Percentiles rank a stretch among this genome's conserved stretches.
These are phyloP conservation scores for Nyctibius bracteatus DNA, from an alignment of 2,113 vertebrate genomes.

Conservation along the genomic window DNA sequence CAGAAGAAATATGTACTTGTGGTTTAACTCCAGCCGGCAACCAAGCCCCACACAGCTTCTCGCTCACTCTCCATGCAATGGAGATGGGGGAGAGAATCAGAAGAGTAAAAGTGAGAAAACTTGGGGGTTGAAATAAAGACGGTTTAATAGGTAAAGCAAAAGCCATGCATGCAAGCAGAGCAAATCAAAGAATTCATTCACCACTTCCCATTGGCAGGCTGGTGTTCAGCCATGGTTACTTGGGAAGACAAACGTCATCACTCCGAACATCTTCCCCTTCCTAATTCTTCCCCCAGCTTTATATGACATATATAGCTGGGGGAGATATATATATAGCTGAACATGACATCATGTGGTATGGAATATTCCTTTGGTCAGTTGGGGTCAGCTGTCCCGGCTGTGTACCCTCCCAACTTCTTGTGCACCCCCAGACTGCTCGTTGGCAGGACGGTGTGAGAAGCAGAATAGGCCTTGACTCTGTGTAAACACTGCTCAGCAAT, in stretches of 20 bases:
- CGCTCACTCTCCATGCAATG: not conserved
- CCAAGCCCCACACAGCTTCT: not conserved
- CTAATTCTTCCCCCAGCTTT: not conserved
- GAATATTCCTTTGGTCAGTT: not conserved
- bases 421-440: not conserved
- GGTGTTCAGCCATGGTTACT: not conserved
- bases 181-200: not conserved
- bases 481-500: not conserved
- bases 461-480: not conserved
- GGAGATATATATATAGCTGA: no score
- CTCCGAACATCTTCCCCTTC: not conserved
- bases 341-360: not conserved
- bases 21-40: not conserved
- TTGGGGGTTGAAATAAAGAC: not conserved
- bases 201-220: not conserved
- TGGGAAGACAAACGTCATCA: not conserved
- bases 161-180: not conserved
- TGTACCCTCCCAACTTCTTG: not conserved
- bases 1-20: not conserved
- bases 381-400: not conserved
- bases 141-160: not conserved
- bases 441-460: not conserved
- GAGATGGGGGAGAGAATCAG: not conserved
- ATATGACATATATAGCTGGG: no score
- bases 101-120: not conserved